Base-by-base conservation (phyloP, 2,797 vertebrate species). In the Spea hammondii region DNA sequence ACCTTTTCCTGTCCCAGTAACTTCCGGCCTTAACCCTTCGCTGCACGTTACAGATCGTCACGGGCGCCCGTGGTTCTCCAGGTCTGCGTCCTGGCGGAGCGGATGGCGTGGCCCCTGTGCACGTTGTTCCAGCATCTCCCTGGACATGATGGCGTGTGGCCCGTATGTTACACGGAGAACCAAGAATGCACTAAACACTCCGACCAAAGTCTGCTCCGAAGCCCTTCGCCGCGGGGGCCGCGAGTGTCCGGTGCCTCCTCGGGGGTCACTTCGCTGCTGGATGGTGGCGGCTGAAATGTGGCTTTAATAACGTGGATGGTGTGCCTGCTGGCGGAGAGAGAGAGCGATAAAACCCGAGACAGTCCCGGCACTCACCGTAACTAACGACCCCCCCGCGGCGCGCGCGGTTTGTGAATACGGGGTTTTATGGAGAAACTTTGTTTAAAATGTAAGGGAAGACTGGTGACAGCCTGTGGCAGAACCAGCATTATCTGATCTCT, bases 311-410 rank as follows among this genome's bases (percentile, higher is more conserved):
- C 74, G 65, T 72, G 74, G 64, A 72, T 60, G 59, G 51, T 81
- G 79, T 80, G 79, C 79, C 79, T 80, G 67, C 7, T 9, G n/a
- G n/a, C 17, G 62, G 45, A 17, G 65, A 76, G 54, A 71, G 10
- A 65, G 13, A 49, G 32, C 49, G 13, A 51, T 69, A 10, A 53
- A 53, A 53, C 6, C 6, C 11, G 6, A 17, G 8, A 62, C 59
- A 62, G 13, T 8, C 6, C 59, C 6, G 4, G n/a, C 59, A 62
- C 13, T 8, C 11, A 55, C 8, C 53, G 53, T 55, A 32, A 32
- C 32, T 3, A 32, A 32, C 32, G 2, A 1, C 32, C 32, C 32
- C 32, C 32, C 32, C 32, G 1, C 32, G 32, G 51, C 51, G 1
- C 51, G 3, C 51, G 51, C 7, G 7, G 51, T 54, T 7, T 32